Conservation (phyloP, 2,888 invertebrate species). For the Macrosoma leucophasiata region DNA sequence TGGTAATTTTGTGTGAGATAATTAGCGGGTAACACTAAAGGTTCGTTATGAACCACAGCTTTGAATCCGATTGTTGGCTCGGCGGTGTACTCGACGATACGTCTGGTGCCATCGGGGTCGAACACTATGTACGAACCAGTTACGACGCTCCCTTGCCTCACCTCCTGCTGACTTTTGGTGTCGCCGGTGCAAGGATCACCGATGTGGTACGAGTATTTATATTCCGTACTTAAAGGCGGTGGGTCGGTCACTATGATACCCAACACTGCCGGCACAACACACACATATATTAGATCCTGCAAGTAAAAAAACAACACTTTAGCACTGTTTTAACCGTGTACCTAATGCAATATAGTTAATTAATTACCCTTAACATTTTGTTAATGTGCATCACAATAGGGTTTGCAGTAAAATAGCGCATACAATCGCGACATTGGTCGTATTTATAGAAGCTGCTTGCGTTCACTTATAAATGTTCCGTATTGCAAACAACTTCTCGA, state of each 20-base stretch:
- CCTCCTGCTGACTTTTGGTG: constrained; percentile 59
- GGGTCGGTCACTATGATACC: constrained; percentile 58
- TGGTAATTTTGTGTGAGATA: constrained; percentile 7
- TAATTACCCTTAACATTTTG: constrained; percentile 50
- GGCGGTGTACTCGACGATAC: constrained; percentile 66
- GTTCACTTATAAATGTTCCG: constrained; percentile 59
- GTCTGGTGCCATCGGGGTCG: constrained; percentile 62
- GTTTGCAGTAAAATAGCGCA: constrained; percentile 40
- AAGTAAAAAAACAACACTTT: constrained; percentile 8
- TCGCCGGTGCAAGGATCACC: constrained; percentile 73
- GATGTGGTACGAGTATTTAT: constrained; percentile 63
- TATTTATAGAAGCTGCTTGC: constrained; percentile 57
- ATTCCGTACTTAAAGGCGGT: constrained; percentile 49
- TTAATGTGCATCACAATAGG: constrained; percentile 43
- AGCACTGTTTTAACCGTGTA: constrained; percentile 1
- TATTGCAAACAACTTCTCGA: constrained; percentile 31
- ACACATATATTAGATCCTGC: constrained; percentile 33
- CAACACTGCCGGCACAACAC: constrained; percentile 35
- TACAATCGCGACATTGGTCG: constrained; percentile 32
- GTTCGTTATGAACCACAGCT: constrained; percentile 66
- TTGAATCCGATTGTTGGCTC: constrained; percentile 71
- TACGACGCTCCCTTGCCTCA: constrained; percentile 53
- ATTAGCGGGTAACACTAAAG: constrained; percentile 27
- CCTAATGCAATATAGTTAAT: neutral
- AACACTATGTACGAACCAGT: constrained; percentile 58